phyloP scores from a whole-genome alignment of 2,113 vertebrate genomes.

The Anarrhichthys ocellatus region DNA sequence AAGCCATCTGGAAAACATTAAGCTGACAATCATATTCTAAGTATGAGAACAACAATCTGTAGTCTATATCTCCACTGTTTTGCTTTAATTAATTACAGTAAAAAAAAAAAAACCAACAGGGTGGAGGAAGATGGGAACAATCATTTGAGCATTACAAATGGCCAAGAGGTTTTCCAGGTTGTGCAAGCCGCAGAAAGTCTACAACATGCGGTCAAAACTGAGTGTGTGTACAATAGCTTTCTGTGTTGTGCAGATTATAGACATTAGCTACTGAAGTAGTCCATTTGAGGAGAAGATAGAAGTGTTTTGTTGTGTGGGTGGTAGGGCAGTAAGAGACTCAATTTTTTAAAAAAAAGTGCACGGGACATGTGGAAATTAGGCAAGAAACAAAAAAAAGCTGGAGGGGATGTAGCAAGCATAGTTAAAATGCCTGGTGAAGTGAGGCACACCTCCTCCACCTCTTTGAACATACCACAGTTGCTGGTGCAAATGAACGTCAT shows the following conservation, averaged over 20 bases:
- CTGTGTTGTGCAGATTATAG: background rate
- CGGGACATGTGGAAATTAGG: slow-evolving; percentile 40
- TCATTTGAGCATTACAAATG: background rate
- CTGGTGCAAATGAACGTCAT: slow-evolving; percentile 63
- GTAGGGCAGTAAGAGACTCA: background rate
- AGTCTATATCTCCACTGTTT: slow-evolving; percentile 23
- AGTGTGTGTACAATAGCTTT: background rate
- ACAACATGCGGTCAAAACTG: background rate
- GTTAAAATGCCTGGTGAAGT: slow-evolving; percentile 59
- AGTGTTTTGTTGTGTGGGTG: slow-evolving; percentile 10
- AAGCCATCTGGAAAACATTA: slow-evolving; percentile 66
- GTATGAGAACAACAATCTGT: slow-evolving; percentile 33
- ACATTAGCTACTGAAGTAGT: slow-evolving; percentile 2
- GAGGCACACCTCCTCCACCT: slow-evolving; percentile 47
- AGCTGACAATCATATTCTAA: slow-evolving; percentile 48
- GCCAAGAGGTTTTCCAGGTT: slow-evolving; percentile 6
- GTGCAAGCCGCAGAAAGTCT: slow-evolving; percentile 28
- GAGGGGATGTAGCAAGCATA: slow-evolving; percentile 26
- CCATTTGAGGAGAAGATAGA: background rate
- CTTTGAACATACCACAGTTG: slow-evolving; percentile 35
- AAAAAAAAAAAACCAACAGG: slow-evolving; percentile 2
- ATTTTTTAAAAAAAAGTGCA: slow-evolving; percentile 32
- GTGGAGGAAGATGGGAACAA: slow-evolving; percentile 22
- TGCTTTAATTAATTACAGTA: slow-evolving; percentile 46
- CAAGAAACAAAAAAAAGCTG: slow-evolving; percentile 7